Evolutionary conservation across 2,113 vertebrate species (phyloP), one percentile per base, ranked within the genome.

Genomic region (Machaerirhynchus nigripectus): DNA sequence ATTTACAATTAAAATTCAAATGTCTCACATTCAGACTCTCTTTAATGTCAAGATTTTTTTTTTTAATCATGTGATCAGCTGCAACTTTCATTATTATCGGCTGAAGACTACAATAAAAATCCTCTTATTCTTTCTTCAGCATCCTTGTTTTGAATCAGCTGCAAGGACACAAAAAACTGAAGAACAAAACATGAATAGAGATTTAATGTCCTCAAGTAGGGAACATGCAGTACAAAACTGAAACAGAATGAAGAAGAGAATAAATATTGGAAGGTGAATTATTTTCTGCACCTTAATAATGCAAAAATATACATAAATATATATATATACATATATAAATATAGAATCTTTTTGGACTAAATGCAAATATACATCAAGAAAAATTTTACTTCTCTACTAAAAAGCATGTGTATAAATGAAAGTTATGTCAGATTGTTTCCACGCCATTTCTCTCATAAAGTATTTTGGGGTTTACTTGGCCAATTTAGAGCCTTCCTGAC

Each of bases 1-100:
- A 94, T 77, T 95, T 94, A 53, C 53, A 93, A 60, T 60, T 77
- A 77, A 71, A 96, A 96, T 92, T 94, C 81, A 94, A 89, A 95
- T 67, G 73, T 87, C 15, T 84, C 69, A 24, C 50, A 56, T 64
- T 60, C 22, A 49, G 26, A 31, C 75, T 82, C 11, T 55, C 61
- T 82, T 76, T 65, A 28, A 49, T 10, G 11, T 52, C 73, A 64
- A 68, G n/a, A 13, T 26, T 15, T 47, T 35, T 55, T 79, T 56
- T 89, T 74, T 67, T 22, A 56, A 53, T 60, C 7, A 33, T 52
- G 28, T 78, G 46, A 92, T 80, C 42, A 77, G 9, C 44, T 84
- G 64, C 40, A 49, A 56, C 35, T 86, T 89, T 74, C 64, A 73
- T 70, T 65, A 8, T 63, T 82, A 37, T 69, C 4, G 0, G 20